Evolutionary conservation across 2,888 invertebrate genomes (phyloP), one percentile per base, ranked within the genome.

Genomic region (Eupeodes latifasciatus): DNA sequence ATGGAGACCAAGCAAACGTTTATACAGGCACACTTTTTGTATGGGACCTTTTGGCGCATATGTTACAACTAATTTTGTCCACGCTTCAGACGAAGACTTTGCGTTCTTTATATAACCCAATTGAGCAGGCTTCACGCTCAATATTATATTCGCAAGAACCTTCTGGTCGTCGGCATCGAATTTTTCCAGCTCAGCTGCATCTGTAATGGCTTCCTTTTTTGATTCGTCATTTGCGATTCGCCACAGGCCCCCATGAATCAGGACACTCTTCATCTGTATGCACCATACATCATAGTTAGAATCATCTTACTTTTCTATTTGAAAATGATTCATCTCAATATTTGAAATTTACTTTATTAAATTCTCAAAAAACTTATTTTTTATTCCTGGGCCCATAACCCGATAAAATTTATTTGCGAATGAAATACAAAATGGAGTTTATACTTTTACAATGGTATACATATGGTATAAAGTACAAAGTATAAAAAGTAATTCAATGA

Each of bases 1-100:
- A 44, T 49, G 55, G 7, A 77, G 61, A 71, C 69, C 53, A 49
- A 85, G 36, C 19, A 83, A 27, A 6, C 77, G 79, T 34, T 89
- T 89, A 27, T 85, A 85, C 0, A 89, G 62, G 53, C 69, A 44
- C 11, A 89, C 81, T 77, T 85, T 89, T 57, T 79, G 85, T 76
- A 85, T 69, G 11, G 79, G 81, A 16, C 79, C 76, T 59, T 76
- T 76, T 4, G 82, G 80, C 16, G 72, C 47, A 64, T 79, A 81
- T 6, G 71, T 79, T 55, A 14, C 66, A 34, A 71, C 7, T 14
- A 89, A 16, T n/a, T 81, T 81, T n/a, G 59, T 14, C 85, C 89
- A 85, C 14, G 89, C 89, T 74, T 80, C 84, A 51, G 49, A 40
- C 10, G 83, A 85, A 27, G 83, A 81, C 69, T 66, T 80, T 14